phyloP scores from a whole-genome alignment of 2,797 vertebrate species.

The Acipenser ruthenus region DNA sequence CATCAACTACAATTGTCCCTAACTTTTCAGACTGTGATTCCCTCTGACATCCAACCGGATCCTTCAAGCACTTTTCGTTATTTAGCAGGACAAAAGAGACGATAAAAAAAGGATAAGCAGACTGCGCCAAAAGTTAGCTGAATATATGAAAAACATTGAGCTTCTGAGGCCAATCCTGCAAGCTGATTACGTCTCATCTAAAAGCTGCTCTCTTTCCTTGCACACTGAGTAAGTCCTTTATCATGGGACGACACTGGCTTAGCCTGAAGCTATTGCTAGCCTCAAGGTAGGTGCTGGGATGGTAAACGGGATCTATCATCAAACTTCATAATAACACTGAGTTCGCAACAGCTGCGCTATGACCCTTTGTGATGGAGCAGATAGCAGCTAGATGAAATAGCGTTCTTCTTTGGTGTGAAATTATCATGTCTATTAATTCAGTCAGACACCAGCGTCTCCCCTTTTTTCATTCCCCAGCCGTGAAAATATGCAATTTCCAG shows the following conservation, averaged over 20 bases:
- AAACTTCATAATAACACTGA: slow-evolving; percentile 89
- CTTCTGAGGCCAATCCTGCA: slow-evolving; percentile 57
- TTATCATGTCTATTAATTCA: slow-evolving; percentile 98
- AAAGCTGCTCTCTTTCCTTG: slow-evolving; percentile 65
- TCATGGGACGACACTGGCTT: slow-evolving; percentile 87
- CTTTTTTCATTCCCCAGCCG: slow-evolving; percentile 53
- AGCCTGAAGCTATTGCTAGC: slow-evolving; percentile 84
- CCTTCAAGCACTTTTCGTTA: slow-evolving; percentile 16
- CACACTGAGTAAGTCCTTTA: slow-evolving; percentile 90
- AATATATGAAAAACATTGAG: slow-evolving; percentile 41
- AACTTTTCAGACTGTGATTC: slow-evolving; percentile 37
- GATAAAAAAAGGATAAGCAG: slow-evolving; percentile 34
- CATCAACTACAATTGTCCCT: slow-evolving; percentile 48
- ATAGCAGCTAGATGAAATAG: slow-evolving; percentile 83
- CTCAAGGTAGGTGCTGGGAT: slow-evolving; percentile 75
- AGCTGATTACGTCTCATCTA: slow-evolving; percentile 76
- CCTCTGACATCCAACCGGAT: slow-evolving; percentile 24
- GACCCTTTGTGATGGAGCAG: slow-evolving; percentile 92
- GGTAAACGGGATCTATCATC: slow-evolving; percentile 73
- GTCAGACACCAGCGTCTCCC: slow-evolving; percentile 70
- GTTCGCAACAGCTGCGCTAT: slow-evolving; percentile 88
- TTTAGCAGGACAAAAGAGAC: slow-evolving; percentile 20
- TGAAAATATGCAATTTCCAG: slow-evolving; percentile 73
- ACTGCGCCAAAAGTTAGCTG: slow-evolving; percentile 37
- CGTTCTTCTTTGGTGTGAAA: slow-evolving; percentile 85